Percentiles rank a stretch among this genome's conserved stretches.
Conservation (phyloP, 2,113 vertebrate species). For the Donacobius atricapilla region DNA sequence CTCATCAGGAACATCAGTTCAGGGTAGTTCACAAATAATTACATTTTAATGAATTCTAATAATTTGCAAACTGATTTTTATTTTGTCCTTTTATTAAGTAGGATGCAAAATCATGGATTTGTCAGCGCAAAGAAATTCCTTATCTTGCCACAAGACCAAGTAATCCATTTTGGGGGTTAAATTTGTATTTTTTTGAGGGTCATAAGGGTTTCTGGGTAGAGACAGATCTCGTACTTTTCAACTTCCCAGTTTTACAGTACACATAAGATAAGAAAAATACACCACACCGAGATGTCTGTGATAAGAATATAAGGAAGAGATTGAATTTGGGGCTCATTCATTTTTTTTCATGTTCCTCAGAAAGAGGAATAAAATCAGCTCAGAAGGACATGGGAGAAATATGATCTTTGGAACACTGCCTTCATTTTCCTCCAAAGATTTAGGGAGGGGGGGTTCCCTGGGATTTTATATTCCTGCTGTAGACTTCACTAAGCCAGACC, state of each 20-base stretch:
- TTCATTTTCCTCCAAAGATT: not conserved
- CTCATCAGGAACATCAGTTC: slow-evolving; percentile 10
- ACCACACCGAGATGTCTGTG: not conserved
- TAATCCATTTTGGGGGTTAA: not conserved
- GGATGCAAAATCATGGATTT: not conserved
- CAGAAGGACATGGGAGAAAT: not conserved
- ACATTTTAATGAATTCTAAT: slow-evolving; percentile 2
- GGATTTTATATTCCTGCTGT: not conserved
- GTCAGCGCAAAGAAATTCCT: not conserved
- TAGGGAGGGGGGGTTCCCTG: not conserved
- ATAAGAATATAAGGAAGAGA: not conserved
- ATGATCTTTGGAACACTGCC: not conserved
- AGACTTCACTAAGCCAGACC: not conserved
- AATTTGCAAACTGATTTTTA: not conserved
- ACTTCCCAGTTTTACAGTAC: not conserved
- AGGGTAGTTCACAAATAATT: slow-evolving; percentile 13
- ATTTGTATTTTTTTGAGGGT: accelerated
- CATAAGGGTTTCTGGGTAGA: not conserved
- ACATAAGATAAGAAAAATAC: not conserved
- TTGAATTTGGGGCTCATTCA: not conserved
- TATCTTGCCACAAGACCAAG: not conserved
- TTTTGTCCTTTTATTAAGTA: not conserved
- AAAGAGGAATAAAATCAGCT: not conserved
- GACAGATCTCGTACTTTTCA: not conserved
- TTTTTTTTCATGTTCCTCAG: not conserved